A percentile compares a stretch with the other conserved stretches of the same genome.
Conservation (phyloP, 2,797 vertebrate species). For the Sebastes hubbsi region DNA sequence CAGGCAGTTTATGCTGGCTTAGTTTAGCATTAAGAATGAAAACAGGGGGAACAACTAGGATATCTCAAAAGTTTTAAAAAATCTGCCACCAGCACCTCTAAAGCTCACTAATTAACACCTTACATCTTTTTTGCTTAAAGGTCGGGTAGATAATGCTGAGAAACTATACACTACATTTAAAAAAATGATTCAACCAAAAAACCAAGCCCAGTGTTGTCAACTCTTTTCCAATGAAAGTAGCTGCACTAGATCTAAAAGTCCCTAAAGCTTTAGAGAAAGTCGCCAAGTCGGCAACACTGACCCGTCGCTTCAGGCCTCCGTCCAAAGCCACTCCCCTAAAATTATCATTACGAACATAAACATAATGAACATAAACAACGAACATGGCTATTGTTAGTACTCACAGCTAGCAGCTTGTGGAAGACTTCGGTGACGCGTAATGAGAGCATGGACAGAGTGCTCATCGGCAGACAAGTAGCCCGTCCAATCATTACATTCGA, state of each 20-base stretch:
- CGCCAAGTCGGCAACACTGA: too few relatives aligned
- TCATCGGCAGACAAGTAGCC: too few relatives aligned
- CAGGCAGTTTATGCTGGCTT: neutral
- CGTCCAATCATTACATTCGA: fast-evolving
- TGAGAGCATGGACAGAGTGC: too few relatives aligned
- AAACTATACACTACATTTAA: too few relatives aligned
- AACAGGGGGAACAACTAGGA: neutral
- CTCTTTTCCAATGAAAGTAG: too few relatives aligned
- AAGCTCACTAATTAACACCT: neutral
- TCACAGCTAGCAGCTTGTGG: too few relatives aligned
- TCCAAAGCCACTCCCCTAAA: fast-evolving
- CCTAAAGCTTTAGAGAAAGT: fast-evolving
- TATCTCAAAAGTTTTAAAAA: neutral
- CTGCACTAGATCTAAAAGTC: fast-evolving
- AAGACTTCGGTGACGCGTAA: too few relatives aligned
- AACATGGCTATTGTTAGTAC: too few relatives aligned
- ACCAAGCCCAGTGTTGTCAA: too few relatives aligned
- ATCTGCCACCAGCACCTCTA: neutral
- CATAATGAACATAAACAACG: fast-evolving
- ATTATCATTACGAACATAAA: too few relatives aligned
- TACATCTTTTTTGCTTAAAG: neutral
- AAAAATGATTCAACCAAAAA: too few relatives aligned
- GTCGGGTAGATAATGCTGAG: too few relatives aligned
- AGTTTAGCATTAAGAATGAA: neutral
- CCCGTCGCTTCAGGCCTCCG: fast-evolving